Evolutionary conservation across 2,888 invertebrate genomes (phyloP), one percentile per base, ranked within the genome.

Genomic region (Acanthosepion esculentum): DNA sequence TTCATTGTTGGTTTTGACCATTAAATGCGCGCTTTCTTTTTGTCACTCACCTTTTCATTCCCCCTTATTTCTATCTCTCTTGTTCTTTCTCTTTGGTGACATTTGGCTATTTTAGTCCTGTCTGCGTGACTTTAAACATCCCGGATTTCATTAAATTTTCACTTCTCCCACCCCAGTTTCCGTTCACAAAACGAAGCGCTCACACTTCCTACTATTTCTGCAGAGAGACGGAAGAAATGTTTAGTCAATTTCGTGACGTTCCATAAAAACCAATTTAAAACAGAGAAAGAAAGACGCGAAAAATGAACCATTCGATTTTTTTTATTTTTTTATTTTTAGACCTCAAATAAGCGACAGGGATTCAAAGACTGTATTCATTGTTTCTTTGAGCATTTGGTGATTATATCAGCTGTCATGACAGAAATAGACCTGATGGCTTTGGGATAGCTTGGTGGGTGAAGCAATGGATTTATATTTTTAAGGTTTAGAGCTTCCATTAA

Each of bases 91-190:
- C 41, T 41, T n/a, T n/a, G 33, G 78, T 15, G 23, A 33, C n/a
- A 15, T 4, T 78, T 5, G n/a, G 78, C 78, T 78, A 78, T 78
- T 78, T 78, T 78, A n/a, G 78, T 78, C 33, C n/a, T n/a, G 15
- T 78, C 78, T 78, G 78, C 78, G 78, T 78, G 78, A 78, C 78
- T 78, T 78, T 78, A 78, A 78, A 78, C n/a, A n/a, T 78, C 78
- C 4, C 12, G 15, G 78, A 78, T n/a, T n/a, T 78, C 78, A 78
- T n/a, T 78, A 78, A 41, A 33, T 78, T n/a, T n/a, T n/a, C n/a
- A 12, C n/a, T 5, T 5, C 12, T 23, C 3, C 78, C n/a, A n/a
- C n/a, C n/a, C n/a, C 8, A 2, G n/a, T 33, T 33, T 78, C n/a
- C 78, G n/a, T 1, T 78, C 4, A 33, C n/a, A 78, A 78, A 78